Conservation (phyloP, 2,888 invertebrate genomes). For the Dusona sp. region DNA sequence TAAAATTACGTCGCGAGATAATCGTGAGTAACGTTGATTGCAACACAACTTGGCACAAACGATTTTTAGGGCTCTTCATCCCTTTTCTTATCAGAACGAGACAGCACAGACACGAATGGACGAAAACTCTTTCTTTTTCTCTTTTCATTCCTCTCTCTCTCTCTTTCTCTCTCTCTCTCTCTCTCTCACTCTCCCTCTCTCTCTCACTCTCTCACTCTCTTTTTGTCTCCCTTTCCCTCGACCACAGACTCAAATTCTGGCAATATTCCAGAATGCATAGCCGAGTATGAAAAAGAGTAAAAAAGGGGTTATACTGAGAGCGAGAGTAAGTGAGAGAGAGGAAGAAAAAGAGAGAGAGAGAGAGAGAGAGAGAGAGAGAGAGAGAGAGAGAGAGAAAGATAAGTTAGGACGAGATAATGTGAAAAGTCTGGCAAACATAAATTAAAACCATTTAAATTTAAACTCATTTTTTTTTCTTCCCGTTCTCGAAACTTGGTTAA, state of each 20-base stretch:
- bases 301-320: not conserved
- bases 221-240: conserved; percentile 60
- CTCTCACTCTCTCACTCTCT: conserved; percentile 1
- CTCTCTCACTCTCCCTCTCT: no score
- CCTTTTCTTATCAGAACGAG: conserved; percentile 59
- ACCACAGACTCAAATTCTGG: conserved; percentile 68
- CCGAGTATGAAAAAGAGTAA: conserved; percentile 8
- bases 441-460: conserved; percentile 39
- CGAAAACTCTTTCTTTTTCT: conserved; percentile 18
- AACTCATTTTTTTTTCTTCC: not conserved
- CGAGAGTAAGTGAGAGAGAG: conserved; percentile 7
- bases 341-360: conserved; percentile 11
- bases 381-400: conserved; percentile 22
- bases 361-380: not conserved
- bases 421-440: conserved; percentile 35
- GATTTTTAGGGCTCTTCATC: conserved; percentile 54
- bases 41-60: conserved; percentile 63
- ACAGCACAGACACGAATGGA: conserved; percentile 61
- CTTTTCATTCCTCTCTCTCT: not conserved
- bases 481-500: not conserved
- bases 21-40: conserved; percentile 59
- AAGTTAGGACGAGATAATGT: conserved; percentile 5
- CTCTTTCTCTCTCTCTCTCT: not conserved
- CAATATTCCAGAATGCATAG: conserved; percentile 57
- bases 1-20: conserved; percentile 40